Conservation (phyloP, 2,888 invertebrate genomes). For the Leptarthrus brevirostris region DNA sequence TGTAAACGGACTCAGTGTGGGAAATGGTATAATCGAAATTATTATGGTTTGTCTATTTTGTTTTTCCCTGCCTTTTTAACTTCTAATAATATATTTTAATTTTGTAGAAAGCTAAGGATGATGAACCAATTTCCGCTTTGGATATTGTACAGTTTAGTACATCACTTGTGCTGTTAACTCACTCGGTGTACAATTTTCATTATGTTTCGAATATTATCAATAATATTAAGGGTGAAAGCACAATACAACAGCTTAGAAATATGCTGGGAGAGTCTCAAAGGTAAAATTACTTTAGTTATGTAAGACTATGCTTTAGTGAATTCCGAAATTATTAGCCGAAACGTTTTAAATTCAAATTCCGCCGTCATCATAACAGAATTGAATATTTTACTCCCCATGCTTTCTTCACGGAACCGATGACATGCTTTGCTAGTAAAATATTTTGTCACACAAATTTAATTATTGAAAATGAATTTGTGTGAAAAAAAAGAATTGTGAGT, state of each 20-base stretch:
- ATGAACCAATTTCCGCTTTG: not conserved
- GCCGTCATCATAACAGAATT: too few relatives aligned
- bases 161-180: not conserved
- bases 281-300: too few relatives aligned
- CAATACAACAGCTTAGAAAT: not conserved
- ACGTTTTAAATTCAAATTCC: too few relatives aligned
- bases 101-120: not conserved
- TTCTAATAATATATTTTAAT: not conserved
- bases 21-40: not conserved
- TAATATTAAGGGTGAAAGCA: not conserved
- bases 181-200: constrained; percentile 6
- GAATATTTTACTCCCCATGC: too few relatives aligned
- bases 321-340: too few relatives aligned
- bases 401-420: too few relatives aligned
- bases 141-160: constrained; percentile 21
- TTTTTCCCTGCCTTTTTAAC: not conserved
- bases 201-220: not conserved
- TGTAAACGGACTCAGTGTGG: not conserved
- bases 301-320: too few relatives aligned
- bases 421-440: too few relatives aligned
- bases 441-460: too few relatives aligned
- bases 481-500: too few relatives aligned
- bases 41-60: constrained; percentile 3
- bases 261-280: not conserved
- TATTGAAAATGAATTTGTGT: too few relatives aligned